Conservation (phyloP, 2,797 vertebrate species). For the Urosaurus nigricauda region DNA sequence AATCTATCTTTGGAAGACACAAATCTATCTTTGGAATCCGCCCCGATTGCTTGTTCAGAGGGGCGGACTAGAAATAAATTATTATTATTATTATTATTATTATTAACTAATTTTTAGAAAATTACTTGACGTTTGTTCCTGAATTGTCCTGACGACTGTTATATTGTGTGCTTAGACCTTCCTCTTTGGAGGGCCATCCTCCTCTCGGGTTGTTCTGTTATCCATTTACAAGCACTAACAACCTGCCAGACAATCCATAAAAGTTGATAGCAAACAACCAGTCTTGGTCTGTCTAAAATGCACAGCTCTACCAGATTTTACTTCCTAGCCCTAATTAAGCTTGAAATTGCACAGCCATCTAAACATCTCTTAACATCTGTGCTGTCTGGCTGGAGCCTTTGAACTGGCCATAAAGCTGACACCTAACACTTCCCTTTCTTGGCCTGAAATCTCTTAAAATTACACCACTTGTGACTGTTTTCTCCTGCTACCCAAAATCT, state of each 20-base stretch:
- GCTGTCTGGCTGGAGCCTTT: slow-evolving; percentile 19
- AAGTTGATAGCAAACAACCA: background rate
- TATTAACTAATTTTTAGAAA: background rate
- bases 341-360: background rate
- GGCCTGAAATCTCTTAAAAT: background rate
- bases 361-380: background rate
- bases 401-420: slow-evolving; percentile 29
- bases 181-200: background rate
- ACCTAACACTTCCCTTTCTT: background rate
- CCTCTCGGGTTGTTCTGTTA: slow-evolving; percentile 14
- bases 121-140: background rate
- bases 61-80: too few relatives aligned
- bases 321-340: slow-evolving; percentile 22
- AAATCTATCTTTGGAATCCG: too few relatives aligned
- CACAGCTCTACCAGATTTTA: background rate
- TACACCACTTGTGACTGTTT: background rate
- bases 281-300: slow-evolving; percentile 21
- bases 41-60: too few relatives aligned
- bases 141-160: background rate
- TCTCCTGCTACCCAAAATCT: background rate
- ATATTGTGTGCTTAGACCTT: background rate
- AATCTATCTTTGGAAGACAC: background rate
- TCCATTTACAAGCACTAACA: background rate
- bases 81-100: too few relatives aligned
- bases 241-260: background rate